Evolutionary conservation across 35 echinoderm and acorn worm species (phyloP), one percentile per base, ranked within the genome.

Genomic region (Hemicentrotus pulcherrimus): DNA sequence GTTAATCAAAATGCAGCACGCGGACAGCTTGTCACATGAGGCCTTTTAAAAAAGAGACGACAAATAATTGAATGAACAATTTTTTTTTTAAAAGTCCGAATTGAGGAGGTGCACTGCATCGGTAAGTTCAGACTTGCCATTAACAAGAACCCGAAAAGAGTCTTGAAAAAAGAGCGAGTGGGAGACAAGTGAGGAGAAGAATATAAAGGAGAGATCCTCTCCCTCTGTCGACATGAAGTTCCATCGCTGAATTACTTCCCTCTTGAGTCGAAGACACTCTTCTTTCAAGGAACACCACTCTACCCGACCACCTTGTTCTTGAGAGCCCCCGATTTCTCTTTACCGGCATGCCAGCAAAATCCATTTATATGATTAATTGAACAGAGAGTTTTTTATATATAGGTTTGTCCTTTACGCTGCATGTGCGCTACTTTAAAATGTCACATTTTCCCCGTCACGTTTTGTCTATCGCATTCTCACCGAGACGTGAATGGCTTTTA

Each of bases 1-100:
- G 88, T 9, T 30, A 90, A 90, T 45, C 32, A 90, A 90, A 90
- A 78, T 78, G 65, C 65, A 78, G 65, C 65, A 78, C 65, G 65
- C 65, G 65, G 65, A 22, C 65, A 78, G 24, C 65, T 78, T 78
- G 65, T 78, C 65, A 78, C 65, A 78, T 24, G 65, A n/a, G 65
- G 65, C 65, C 65, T 78, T 78, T 78, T 78, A 78, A 78, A 41
- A 78, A 18, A 22, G 65, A 28, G 65, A n/a, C 65, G 65, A n/a
- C 28, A n/a, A 41, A 78, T 78, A 78, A 78, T 78, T n/a, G 65
- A 78, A 78, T 78, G 65, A 78, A 78, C 18, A n/a, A n/a, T n/a
- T n/a, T n/a, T n/a, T n/a, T n/a, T n/a, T n/a, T n/a, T n/a, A n/a
- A n/a, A n/a, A n/a, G 65, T 78, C 65, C 65, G 65, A 78, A 78